phyloP scores from a whole-genome alignment of 2,113 vertebrate genomes.

The Cryptoleucopteryx plumbea region DNA sequence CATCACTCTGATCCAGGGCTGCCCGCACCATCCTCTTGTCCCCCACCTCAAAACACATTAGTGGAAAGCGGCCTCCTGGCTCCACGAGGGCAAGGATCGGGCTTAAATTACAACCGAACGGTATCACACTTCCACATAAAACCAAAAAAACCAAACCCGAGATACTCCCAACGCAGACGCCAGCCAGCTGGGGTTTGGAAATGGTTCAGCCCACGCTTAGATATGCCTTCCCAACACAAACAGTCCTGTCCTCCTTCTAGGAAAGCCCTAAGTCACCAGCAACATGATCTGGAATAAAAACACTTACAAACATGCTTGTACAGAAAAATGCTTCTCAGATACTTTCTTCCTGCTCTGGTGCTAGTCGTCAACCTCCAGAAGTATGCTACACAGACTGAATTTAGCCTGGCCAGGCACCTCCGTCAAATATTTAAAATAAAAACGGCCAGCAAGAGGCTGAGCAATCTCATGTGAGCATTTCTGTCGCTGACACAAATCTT shows the following conservation, averaged over 20 bases:
- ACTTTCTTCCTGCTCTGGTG: neutral
- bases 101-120: neutral
- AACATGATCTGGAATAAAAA: neutral
- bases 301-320: neutral
- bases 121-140: neutral
- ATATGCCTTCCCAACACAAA: neutral
- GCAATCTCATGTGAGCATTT: neutral
- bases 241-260: neutral
- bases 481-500: neutral
- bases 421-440: neutral
- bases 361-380: neutral
- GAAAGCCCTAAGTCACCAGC: neutral
- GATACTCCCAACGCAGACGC: neutral
- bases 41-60: neutral
- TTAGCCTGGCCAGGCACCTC: neutral
- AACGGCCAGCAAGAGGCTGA: neutral
- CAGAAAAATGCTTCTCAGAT: neutral
- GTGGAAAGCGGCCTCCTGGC: neutral
- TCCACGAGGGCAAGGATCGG: fast-evolving
- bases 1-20: neutral
- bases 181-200: neutral
- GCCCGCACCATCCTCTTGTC: neutral
- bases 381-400: fast-evolving
- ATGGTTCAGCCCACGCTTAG: neutral
- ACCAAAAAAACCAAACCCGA: neutral